Conservation (phyloP, 2,888 invertebrate genomes). For the Hypomecis atomaria region DNA sequence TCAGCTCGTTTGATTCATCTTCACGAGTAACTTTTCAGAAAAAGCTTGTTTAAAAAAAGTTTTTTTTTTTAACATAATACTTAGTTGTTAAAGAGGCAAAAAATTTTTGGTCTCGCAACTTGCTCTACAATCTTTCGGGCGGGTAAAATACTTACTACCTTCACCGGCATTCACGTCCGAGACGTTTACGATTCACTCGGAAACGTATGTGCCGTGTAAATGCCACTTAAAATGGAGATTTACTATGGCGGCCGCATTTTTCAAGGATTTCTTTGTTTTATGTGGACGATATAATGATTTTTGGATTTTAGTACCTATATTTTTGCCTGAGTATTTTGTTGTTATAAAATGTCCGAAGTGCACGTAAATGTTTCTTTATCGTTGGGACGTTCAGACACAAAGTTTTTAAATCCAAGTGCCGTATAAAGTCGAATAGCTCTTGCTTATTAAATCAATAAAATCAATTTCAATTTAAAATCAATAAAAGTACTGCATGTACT, state of each 20-base stretch:
- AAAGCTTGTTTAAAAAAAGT: no score
- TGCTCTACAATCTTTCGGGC: no score
- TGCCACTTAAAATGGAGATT: constrained; percentile 79
- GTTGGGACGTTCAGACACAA: not conserved
- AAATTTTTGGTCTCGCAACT: no score
- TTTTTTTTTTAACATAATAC: no score
- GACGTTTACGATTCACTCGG: constrained; percentile 78
- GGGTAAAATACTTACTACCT: not conserved
- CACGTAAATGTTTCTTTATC: not conserved
- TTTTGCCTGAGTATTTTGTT: constrained; percentile 23
- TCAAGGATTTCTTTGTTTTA: constrained; percentile 45
- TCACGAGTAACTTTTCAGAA: no score
- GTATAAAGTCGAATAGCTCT: no score
- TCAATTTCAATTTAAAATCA: no score
- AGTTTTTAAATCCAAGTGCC: no score
- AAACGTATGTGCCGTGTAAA: constrained; percentile 78
- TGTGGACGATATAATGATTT: constrained; percentile 26
- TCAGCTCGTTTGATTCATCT: no score
- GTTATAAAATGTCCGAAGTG: not conserved
- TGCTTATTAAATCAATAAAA: no score
- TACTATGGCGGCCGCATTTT: constrained; percentile 60
- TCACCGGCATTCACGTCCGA: constrained; percentile 49
- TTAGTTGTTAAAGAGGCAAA: no score
- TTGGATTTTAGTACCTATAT: constrained; percentile 33
- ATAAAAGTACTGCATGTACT: no score